phyloP scores from a whole-genome alignment of 2,888 invertebrate genomes.

The Callimorpha dominula region DNA sequence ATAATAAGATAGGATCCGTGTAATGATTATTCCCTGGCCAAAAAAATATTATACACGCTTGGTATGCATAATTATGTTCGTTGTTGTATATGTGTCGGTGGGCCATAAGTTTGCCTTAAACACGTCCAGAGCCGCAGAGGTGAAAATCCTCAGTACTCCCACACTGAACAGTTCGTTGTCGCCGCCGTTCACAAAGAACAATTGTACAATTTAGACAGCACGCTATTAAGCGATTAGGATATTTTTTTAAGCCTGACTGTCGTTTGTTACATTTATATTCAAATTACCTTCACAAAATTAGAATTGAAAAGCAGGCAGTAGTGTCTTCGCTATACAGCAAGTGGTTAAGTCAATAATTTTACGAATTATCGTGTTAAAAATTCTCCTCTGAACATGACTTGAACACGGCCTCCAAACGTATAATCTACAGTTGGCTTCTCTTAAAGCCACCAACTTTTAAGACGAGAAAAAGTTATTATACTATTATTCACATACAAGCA shows the following conservation, averaged over 20 bases:
- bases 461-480: no score
- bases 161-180: slow-evolving; percentile 27
- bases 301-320: slow-evolving; percentile 4
- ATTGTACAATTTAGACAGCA: slow-evolving; percentile 29
- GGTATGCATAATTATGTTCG: not conserved
- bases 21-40: not conserved
- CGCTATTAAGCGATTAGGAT: slow-evolving; percentile 35
- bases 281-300: slow-evolving; percentile 11
- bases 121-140: slow-evolving; percentile 10
- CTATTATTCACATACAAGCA: no score
- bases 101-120: not conserved
- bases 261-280: slow-evolving; percentile 20
- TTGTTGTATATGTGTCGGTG: not conserved
- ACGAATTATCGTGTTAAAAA: not conserved
- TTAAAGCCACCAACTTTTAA: not conserved
- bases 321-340: not conserved
- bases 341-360: not conserved
- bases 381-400: not conserved
- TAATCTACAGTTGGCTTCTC: not conserved
- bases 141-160: slow-evolving; percentile 23
- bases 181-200: slow-evolving; percentile 22
- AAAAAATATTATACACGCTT: not conserved
- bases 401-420: not conserved
- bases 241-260: slow-evolving; percentile 17
- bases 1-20: not conserved